Base-by-base conservation (phyloP, 64 coral and sea anemone species). In the Pocillopora damicornis region DNA sequence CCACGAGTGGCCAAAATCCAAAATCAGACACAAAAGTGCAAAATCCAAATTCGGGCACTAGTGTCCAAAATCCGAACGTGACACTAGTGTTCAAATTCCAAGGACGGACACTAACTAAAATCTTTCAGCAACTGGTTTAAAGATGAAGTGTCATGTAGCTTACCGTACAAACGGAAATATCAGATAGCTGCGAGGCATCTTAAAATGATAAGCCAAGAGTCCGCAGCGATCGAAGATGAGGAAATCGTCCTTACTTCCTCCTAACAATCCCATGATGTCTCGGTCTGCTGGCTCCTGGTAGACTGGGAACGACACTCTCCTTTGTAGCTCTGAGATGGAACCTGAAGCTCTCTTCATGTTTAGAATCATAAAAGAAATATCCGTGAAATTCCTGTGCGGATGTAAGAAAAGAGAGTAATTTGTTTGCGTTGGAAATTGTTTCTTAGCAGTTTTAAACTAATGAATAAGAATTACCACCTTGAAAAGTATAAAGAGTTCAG, bases 171-270 rank as follows among this genome's bases (percentile, higher is more conserved):
- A 82, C 64, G 83, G 23, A 25, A 58, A 73, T 16, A 30, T 34
- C n/a, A 91, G 34, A 35, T 91, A 58, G 81, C 79, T 88, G 17
- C 77, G 34, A 25, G 91, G 91, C 72, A 75, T 83, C 58, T 59
- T 77, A 15, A 88, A 63, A 72, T 93, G 91, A 15, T 72, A 20
- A 75, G 79, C 64, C 58, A 93, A 35, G 1, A 87, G 58, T 83
- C 86, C 86, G 71, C 91, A 93, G 17, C 79, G 77, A 89, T 93
- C 78, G 65, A 83, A 93, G 13, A 93, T 37, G 34, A 92, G 42
- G 22, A 92, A 80, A 63, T 92, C 86, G 69, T 93, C 91, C 77
- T 93, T 93, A 9, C 17, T 57, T 15, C 86, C 91, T 16, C 37
- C 86, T 22, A 93, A 37, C 18, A 37, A 18, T 88, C 60, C 69